These are phyloP conservation scores for Zeus faber DNA, from an alignment of 2,113 vertebrate genomes.

Conservation along the genomic window DNA sequence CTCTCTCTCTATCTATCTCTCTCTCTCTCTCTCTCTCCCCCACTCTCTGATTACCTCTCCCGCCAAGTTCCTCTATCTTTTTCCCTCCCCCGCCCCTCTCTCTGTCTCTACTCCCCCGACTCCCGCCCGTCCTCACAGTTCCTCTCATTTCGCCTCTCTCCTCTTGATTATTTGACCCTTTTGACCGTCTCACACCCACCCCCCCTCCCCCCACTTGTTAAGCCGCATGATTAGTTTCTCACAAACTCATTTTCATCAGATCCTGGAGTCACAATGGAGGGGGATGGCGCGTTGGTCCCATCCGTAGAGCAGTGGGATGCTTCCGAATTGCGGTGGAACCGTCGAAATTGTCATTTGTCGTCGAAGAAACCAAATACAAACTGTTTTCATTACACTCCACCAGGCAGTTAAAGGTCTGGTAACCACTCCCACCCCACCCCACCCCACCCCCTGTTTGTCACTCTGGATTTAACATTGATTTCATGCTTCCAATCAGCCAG, in stretches of 20 bases:
- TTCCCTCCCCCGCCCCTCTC: conserved; percentile 24
- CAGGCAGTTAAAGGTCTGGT: conserved; percentile 32
- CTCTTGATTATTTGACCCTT: conserved; percentile 69
- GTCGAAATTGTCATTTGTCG: conserved; percentile 19
- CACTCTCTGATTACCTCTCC: no score
- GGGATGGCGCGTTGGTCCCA: conserved; percentile 16
- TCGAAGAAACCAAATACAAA: conserved; percentile 11
- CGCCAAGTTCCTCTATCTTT: conserved; percentile 43
- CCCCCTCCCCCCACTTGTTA: conserved; percentile 50
- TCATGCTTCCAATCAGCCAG: conserved; percentile 25
- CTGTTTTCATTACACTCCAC: conserved; percentile 26
- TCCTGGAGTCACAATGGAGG: conserved; percentile 18
- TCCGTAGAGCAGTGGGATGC: conserved; percentile 18
- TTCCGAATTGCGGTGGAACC: conserved; percentile 25
- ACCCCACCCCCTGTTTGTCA: conserved; percentile 28
- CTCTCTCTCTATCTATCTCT: conserved; percentile 4
- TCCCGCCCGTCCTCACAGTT: not conserved
- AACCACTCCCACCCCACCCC: conserved; percentile 14
- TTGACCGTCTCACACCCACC: conserved; percentile 52
- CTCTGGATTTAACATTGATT: conserved; percentile 48
- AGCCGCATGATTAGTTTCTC: conserved; percentile 63
- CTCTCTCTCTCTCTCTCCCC: not conserved
- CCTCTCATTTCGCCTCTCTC: conserved; percentile 51
- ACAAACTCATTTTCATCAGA: conserved; percentile 58
- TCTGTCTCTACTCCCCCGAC: not conserved